Conservation (phyloP, 2,888 invertebrate species). For the Eupithecia centaureata region DNA sequence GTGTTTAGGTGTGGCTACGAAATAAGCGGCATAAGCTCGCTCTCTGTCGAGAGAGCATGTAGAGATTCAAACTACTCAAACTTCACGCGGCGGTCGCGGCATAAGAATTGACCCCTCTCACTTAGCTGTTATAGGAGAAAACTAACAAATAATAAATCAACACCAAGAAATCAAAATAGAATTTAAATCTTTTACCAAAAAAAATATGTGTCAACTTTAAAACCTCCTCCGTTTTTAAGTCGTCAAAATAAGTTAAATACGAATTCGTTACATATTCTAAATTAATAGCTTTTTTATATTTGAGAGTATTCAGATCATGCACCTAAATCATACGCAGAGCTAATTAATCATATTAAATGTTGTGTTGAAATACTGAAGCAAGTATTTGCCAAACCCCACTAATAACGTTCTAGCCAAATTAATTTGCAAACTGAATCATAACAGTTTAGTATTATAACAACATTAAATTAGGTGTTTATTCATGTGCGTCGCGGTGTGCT, state of each 20-base stretch:
- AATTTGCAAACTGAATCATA: constrained; percentile 23
- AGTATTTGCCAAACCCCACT: constrained; percentile 29
- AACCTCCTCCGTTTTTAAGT: not conserved
- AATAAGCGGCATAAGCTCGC: not conserved
- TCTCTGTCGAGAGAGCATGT: not conserved
- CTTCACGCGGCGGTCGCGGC: no score
- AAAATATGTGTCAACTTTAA: no score
- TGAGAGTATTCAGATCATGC: constrained; percentile 16
- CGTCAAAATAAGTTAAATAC: not conserved
- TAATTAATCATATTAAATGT: constrained; percentile 27
- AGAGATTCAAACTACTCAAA: no score
- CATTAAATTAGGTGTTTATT: not conserved
- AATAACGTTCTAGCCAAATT: constrained; percentile 25
- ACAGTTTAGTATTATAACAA: constrained; percentile 16
- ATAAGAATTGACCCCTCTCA: no score
- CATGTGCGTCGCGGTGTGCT: not conserved
- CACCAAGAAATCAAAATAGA: no score
- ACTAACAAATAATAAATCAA: no score
- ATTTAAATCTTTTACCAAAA: no score
- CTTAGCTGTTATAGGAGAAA: no score
- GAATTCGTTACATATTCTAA: not conserved
- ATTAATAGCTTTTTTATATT: constrained; percentile 17
- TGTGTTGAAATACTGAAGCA: constrained; percentile 26
- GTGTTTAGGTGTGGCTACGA: not conserved
- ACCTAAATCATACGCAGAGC: constrained; percentile 8